Conservation (phyloP, 2,797 vertebrate species). For the Paguma larvata region DNA sequence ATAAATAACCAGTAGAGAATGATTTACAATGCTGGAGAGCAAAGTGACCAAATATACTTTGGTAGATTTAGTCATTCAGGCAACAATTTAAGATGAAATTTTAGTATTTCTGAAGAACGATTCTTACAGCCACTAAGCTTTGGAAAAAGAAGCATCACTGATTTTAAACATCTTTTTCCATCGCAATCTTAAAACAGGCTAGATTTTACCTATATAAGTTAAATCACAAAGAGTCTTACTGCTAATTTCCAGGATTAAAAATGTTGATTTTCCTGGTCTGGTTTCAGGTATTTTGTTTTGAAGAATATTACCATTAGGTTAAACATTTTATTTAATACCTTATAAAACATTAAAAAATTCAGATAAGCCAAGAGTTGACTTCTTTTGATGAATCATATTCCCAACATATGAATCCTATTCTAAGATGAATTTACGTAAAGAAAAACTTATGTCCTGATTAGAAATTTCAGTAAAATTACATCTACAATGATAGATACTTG, state of each 20-base stretch:
- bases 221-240: neutral
- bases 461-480: conserved; percentile 14
- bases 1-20: neutral
- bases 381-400: neutral
- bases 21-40: neutral
- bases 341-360: neutral
- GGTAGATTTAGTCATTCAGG: neutral
- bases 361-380: conserved; percentile 6
- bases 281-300: conserved; percentile 31
- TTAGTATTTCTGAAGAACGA: conserved; percentile 21
- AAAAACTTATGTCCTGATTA: conserved; percentile 2
- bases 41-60: neutral
- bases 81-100: conserved; percentile 32
- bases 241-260: neutral
- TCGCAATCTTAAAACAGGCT: neutral
- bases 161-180: neutral
- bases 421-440: neutral
- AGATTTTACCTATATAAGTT: neutral
- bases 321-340: conserved; percentile 34
- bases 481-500: neutral
- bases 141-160: neutral
- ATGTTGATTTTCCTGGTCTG: neutral
- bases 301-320: neutral
- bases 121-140: neutral
- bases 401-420: conserved; percentile 4